These are phyloP conservation scores for Chorisops tibialis DNA, from an alignment of 2,888 invertebrate genomes.

Conservation along the genomic window DNA sequence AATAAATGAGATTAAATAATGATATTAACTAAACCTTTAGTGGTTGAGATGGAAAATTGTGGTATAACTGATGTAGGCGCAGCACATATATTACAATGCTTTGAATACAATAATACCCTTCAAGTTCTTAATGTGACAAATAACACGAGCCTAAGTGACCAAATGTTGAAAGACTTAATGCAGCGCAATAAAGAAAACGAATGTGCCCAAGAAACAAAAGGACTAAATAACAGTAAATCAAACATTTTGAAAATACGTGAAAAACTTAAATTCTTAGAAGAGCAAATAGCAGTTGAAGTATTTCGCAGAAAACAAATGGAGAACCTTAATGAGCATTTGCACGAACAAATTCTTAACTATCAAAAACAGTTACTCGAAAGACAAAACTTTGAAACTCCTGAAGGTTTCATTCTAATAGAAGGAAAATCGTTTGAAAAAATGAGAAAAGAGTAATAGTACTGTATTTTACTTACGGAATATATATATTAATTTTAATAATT, in stretches of 20 bases:
- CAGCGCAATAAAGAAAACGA: constrained; percentile 35
- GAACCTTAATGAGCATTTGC: constrained; percentile 59
- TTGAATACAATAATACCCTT: constrained; percentile 64
- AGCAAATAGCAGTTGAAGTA: constrained; percentile 61
- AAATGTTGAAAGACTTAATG: background rate
- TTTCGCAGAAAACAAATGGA: constrained; percentile 62
- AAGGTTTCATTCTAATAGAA: constrained; percentile 43
- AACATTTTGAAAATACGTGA: constrained; percentile 41
- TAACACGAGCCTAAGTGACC: background rate
- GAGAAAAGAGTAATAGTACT: constrained; percentile 41
- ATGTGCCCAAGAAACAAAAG: constrained; percentile 4
- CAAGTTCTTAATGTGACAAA: constrained; percentile 34
- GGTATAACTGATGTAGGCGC: constrained; percentile 65
- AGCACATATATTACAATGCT: constrained; percentile 57
- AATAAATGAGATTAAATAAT: background rate
- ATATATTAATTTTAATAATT: background rate
- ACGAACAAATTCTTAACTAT: constrained; percentile 58
- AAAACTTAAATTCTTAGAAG: constrained; percentile 53
- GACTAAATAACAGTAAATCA: constrained; percentile 34
- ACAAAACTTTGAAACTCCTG: constrained; percentile 36
- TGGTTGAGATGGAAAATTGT: constrained; percentile 72
- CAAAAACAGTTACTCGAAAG: constrained; percentile 37
- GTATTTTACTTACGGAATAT: background rate
- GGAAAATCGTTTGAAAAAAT: constrained; percentile 42
- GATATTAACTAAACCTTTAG: constrained; percentile 44